Base-by-base conservation (phyloP, 2,113 vertebrate species). In the Epinephelus moara region DNA sequence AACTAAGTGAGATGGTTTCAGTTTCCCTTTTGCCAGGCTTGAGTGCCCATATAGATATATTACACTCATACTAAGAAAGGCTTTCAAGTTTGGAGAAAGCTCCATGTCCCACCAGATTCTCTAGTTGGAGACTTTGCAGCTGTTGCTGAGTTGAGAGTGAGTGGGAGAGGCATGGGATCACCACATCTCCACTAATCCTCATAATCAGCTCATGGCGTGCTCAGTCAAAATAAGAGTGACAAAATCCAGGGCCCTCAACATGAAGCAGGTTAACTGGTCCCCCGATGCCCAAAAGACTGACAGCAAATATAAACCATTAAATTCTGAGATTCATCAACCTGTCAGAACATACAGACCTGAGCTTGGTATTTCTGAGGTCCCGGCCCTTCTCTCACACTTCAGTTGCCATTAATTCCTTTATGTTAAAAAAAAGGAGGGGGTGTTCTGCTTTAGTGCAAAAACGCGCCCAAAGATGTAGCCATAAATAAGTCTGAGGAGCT, bases 201-300 rank as follows among this genome's bases (percentile, higher is more conserved):
- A 91, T 92, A 93, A 94, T 95, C 88, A 88, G 84, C 88, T 95
- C 92, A 93, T 85, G 59, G 84, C 66, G 73, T 37, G 78, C 73
- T 93, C 86, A 88, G 91, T 91, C 88, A 91, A 94, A 94, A 89
- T 88, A 91, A 62, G 69, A 90, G 91, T 90, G 86, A 92, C 79
- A 91, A 88, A 91, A 91, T 76, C 87, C 90, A 89, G 92, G 82
- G 59, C 67, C 72, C 67, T 74, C 61, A 55, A 70, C 64, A 56
- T 89, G 78, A 74, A 75, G 78, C 70, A 75, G 80, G 83, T 75
- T 86, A 71, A 91, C 81, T 70, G 56, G 23, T 45, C 56, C 75
- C 19, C 70, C n/a, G 10, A 78, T 85, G 68, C 56, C n/a, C 21
- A 19, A 25, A 83, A 77, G 75, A 89, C 75, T 87, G 75, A 89